Conservation (phyloP, 2,888 invertebrate species). For the Acanthosepion esculentum region DNA sequence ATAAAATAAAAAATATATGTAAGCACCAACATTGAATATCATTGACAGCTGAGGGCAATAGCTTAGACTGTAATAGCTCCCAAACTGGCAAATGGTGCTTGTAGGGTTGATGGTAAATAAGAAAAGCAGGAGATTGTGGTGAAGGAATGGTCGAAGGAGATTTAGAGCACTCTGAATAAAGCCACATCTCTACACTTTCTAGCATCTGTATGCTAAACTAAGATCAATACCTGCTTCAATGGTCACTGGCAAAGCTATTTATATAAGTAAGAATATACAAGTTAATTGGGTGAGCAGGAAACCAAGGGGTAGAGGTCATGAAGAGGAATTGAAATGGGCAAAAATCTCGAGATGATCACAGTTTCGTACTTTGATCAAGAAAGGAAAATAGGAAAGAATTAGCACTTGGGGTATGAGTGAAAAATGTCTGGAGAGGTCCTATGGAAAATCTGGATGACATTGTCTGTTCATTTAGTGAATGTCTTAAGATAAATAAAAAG, state of each 20-base stretch:
- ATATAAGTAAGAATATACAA: slow-evolving; percentile 9
- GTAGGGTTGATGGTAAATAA: neutral
- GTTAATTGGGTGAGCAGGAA: neutral
- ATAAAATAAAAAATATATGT: too few relatives aligned
- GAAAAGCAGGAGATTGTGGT: neutral
- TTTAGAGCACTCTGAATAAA: neutral
- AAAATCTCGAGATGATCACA: neutral
- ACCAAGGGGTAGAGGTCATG: neutral
- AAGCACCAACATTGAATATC: too few relatives aligned
- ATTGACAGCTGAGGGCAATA: too few relatives aligned
- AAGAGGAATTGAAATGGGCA: neutral
- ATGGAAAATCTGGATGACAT: neutral
- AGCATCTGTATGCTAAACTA: neutral
- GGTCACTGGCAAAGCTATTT: neutral
- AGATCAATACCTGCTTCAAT: neutral
- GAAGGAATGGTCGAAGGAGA: neutral
- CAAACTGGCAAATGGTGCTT: neutral
- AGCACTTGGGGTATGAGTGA: neutral
- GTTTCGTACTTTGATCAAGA: neutral
- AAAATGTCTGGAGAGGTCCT: neutral
- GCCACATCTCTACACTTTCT: neutral
- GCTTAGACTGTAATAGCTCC: too few relatives aligned
- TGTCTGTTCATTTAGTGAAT: neutral
- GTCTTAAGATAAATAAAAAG: neutral
- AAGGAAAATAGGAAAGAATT: neutral